Evolutionary conservation across 2,797 vertebrate genomes (phyloP), one percentile per base, ranked within the genome.

Genomic region (Limosa lapponica): DNA sequence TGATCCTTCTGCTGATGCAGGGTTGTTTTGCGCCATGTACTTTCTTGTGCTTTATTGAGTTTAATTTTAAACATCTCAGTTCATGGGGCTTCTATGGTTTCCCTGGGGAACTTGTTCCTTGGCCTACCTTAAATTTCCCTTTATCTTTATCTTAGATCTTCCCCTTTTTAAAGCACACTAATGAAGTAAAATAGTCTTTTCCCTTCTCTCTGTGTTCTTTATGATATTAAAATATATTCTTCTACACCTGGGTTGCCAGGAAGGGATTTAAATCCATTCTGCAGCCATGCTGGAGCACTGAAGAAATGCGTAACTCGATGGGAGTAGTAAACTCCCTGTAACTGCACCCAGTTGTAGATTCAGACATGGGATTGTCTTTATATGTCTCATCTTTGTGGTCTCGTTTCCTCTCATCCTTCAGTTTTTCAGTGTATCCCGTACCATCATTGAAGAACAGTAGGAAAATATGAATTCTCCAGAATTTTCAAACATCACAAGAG

Each of bases 131-230:
- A 70, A 93, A 92, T 93, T 94, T 89, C 64, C 78, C 93, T 96
- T 96, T 55, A 82, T 94, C 92, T 66, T 95, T 96, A 96, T 93
- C 95, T 96, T 78, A 92, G 79, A 96, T 96, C 95, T 96, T 84
- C 41, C 61, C 61, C 57, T 91, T 93, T 96, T 78, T 55, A 89
- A 91, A 93, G 43, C 48, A 87, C 91, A 55, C n/a, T 92, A 96
- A 96, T 94, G 93, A 95, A 94, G 54, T 61, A 24, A 95, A 95
- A 96, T 91, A 43, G 34, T 89, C 44, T 34, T 87, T 82, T 85
- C 49, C 25, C 37, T 80, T 93, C 71, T 95, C 72, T 84, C 52
- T 36, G 20, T 83, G 44, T 93, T 93, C 94, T 61, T 89, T 78
- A 83, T 81, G 52, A 88, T 89, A 94, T 94, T 94, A 93, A 96